A percentile compares a stretch with the other conserved stretches of the same genome.
Conservation (phyloP, 2,797 vertebrate species). For the Lerista edwardsae region DNA sequence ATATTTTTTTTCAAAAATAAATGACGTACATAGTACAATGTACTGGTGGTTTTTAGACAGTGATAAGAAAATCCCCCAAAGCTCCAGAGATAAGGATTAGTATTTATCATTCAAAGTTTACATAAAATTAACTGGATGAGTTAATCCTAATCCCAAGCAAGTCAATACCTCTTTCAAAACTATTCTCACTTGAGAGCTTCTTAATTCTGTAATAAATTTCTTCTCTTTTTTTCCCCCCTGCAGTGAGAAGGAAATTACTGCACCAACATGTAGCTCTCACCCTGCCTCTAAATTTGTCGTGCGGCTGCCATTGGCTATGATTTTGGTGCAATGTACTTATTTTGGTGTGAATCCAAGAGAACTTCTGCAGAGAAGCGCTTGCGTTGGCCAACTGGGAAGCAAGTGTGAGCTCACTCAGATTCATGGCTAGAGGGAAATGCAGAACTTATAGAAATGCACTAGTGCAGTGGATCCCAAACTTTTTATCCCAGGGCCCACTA, state of each 20-base stretch:
- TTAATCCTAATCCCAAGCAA: conserved; percentile 13
- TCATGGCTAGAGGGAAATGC: neutral
- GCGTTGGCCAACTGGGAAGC: neutral
- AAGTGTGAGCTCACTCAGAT: neutral
- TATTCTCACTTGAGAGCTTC: neutral
- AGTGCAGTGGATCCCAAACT: neutral
- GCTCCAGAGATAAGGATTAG: conserved; percentile 1
- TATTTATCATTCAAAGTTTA: neutral
- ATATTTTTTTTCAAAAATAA: neutral
- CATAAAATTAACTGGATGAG: neutral
- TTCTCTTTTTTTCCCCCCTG: neutral
- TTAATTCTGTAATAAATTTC: neutral
- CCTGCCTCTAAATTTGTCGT: neutral
- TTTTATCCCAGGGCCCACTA: too few relatives aligned
- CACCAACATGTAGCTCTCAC: neutral
- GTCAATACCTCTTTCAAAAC: neutral
- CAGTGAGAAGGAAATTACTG: conserved; percentile 1
- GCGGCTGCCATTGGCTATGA: neutral
- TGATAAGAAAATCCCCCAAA: conserved; percentile 25
- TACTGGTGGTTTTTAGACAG: neutral
- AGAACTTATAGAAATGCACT: neutral
- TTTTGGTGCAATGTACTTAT: neutral
- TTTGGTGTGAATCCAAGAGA: neutral
- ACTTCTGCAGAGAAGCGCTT: neutral
- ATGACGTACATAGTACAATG: neutral